Evolutionary conservation across 2,797 vertebrate genomes (phyloP).

Genomic region (Lepilemur septentrionalis): DNA sequence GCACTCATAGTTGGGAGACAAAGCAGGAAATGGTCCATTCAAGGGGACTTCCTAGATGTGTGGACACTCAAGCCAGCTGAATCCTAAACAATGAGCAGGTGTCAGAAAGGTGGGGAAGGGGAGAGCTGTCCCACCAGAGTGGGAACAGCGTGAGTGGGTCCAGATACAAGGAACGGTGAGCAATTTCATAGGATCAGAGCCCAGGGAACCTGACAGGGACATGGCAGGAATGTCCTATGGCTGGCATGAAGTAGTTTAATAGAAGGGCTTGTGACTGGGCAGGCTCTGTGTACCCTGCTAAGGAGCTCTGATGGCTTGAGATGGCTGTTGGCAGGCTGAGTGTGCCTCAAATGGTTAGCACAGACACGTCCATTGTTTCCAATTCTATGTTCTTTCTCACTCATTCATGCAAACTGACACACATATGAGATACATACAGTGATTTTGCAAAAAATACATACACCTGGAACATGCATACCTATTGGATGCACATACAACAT

Average conservation of each 20-base stretch:
- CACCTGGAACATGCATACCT: no score
- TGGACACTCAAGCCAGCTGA: neutral
- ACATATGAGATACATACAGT: neutral
- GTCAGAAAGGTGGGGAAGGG: neutral
- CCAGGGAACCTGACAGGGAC: neutral
- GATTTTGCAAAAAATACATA: neutral
- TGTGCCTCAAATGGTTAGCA: neutral
- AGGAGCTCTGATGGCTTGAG: neutral
- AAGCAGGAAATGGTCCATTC: neutral
- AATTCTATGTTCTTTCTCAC: neutral
- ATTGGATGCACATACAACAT: fast-evolving
- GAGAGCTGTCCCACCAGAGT: neutral
- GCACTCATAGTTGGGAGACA: neutral
- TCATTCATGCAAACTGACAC: neutral
- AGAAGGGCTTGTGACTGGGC: neutral
- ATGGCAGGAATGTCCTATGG: neutral
- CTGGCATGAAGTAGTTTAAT: neutral
- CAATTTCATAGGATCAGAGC: neutral
- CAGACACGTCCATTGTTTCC: neutral
- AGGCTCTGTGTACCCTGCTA: neutral
- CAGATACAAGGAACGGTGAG: neutral
- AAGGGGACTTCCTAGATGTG: neutral
- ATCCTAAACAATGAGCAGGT: neutral
- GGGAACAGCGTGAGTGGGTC: neutral
- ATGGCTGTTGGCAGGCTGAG: no score